A percentile compares a stretch with the other conserved stretches of the same genome.
Evolutionary conservation across 2,888 invertebrate genomes (phyloP).

Genomic region (Clepsis dumicolana): DNA sequence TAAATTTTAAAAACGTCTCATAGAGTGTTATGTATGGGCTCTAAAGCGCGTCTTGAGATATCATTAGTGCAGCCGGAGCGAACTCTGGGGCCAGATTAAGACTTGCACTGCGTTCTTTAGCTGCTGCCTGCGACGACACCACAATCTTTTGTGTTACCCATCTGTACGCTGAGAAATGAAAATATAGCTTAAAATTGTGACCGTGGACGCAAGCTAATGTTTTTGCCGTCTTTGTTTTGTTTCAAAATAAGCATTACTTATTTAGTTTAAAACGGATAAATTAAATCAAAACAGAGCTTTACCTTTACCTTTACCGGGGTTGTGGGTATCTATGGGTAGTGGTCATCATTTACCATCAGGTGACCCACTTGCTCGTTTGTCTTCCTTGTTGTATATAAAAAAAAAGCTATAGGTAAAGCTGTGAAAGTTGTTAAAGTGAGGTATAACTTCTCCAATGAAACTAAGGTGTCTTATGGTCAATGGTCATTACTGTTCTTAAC

Average conservation of each 20-base stretch:
- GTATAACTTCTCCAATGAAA: background rate
- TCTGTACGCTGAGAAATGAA: conserved; percentile 60
- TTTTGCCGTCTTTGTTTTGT: conserved; percentile 6
- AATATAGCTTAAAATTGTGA: conserved; percentile 54
- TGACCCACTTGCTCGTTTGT: too few relatives aligned
- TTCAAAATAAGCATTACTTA: background rate
- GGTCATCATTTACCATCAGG: too few relatives aligned
- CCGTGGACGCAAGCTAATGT: conserved; percentile 19
- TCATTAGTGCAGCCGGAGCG: conserved; percentile 79
- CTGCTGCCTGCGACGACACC: conserved; percentile 66
- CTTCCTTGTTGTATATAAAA: too few relatives aligned
- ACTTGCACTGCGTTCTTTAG: conserved; percentile 64
- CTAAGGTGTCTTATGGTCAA: background rate
- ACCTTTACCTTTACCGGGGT: too few relatives aligned
- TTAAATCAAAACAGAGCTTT: background rate
- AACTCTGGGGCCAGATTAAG: conserved; percentile 77
- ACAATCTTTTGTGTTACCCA: conserved; percentile 60
- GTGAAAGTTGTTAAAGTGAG: background rate
- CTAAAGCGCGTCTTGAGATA: conserved; percentile 83
- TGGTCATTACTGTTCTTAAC: background rate
- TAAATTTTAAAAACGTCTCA: conserved; percentile 86
- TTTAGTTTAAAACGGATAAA: background rate
- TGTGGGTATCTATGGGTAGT: too few relatives aligned
- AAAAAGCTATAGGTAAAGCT: too few relatives aligned
- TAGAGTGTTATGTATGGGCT: conserved; percentile 84